Evolutionary conservation across 2,113 vertebrate species (phyloP).

Genomic region (Herpailurus yagouaroundi): DNA sequence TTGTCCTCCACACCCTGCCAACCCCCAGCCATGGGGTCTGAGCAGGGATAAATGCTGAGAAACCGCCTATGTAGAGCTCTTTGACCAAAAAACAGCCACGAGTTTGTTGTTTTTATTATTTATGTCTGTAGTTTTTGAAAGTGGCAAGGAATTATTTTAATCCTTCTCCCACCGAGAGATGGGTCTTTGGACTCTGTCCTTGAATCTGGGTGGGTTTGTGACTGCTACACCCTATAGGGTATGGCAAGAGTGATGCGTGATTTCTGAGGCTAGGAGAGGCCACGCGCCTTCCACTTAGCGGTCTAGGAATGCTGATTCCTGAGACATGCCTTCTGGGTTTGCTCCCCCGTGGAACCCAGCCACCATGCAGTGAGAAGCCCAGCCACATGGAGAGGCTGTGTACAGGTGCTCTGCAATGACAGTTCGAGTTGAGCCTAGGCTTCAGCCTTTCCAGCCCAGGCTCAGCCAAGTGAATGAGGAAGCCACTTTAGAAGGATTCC

Average conservation of each 20-base stretch:
- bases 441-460: neutral
- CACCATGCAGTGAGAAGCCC: neutral
- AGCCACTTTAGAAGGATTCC: neutral
- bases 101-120: neutral
- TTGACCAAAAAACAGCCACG: neutral
- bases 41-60: neutral
- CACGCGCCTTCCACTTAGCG: neutral
- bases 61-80: neutral
- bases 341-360: neutral
- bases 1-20: neutral
- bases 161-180: neutral
- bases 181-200: neutral
- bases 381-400: neutral
- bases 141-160: neutral
- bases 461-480: neutral
- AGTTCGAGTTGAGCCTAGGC: neutral
- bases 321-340: neutral
- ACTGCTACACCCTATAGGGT: neutral
- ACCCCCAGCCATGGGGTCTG: neutral
- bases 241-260: neutral
- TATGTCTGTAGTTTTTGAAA: conserved; percentile 22
- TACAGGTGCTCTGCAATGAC: neutral
- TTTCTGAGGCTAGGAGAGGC: neutral
- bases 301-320: neutral
- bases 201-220: neutral